Base-by-base conservation (phyloP, 2,888 invertebrate species). In the Nemotelus pantherinus region DNA sequence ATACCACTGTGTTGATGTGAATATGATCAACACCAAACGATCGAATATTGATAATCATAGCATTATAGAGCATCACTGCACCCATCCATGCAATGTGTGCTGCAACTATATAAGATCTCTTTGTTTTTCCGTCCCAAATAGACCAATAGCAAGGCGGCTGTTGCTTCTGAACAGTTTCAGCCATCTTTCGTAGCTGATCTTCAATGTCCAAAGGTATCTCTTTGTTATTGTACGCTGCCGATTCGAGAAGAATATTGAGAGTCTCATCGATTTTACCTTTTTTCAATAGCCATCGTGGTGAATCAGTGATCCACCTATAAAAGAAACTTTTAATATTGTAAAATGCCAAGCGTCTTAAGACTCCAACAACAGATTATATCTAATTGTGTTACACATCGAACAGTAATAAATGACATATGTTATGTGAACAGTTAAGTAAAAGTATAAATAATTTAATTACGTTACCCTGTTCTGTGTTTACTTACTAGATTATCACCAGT, bases 201-300 rank as follows among this genome's bases (percentile, higher is more conserved):
- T 85, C 85, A 9, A 87, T 77, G 47, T 87, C 85, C 1, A 85
- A 80, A 0, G 87, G 87, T n/a, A 87, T 84, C 75, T 83, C 82
- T 39, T 83, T 84, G 74, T 86, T 85, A 81, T 88, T 88, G 60
- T 84, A 83, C 2, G 84, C 83, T 9, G 86, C 86, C 0, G 86
- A 87, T 79, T 86, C 84, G 7, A 87, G 81, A 0, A 88, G 79
- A 39, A 86, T 82, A 44, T 82, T 81, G 10, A 87, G 80, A 0
- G 87, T 86, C 43, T 82, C 81, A 72, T 86, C 86, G 7, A 85
- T 81, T 47, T 84, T 82, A 2, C 85, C 84, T 41, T 84, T 83
- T 1, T 82, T 84, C 2, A 87, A 80, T 9, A 87, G 82, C 88
- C 88, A 88, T 7, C 87, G 84, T 0, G 88, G 88, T 1, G 88